Conservation (phyloP, 2,888 invertebrate species). For the Blera fallax region DNA sequence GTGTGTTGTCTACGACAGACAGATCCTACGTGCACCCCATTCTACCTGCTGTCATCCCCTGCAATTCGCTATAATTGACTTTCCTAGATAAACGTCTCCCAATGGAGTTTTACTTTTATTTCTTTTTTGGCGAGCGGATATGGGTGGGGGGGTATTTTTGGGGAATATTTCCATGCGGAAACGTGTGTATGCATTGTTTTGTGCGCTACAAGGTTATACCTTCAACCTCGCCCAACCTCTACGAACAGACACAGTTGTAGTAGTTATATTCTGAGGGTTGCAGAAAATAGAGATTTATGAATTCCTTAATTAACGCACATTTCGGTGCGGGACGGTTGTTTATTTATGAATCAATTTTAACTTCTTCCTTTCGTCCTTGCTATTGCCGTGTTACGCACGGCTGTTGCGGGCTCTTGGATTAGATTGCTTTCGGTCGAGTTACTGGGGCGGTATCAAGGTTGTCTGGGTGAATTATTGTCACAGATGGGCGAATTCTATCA, state of each 20-base stretch:
- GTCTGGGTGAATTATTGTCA: conserved; percentile 12
- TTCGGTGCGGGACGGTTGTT: conserved; percentile 8
- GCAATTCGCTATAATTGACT: conserved; percentile 51
- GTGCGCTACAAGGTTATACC: conserved; percentile 18
- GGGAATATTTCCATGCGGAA: conserved; percentile 11
- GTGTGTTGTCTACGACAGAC: neutral
- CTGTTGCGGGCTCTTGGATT: neutral
- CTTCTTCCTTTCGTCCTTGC: neutral
- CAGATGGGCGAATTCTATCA: conserved; percentile 1
- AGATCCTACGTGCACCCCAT: conserved; percentile 1
- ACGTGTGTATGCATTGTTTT: conserved; percentile 32
- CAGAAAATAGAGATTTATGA: conserved; percentile 63
- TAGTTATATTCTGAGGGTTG: conserved; percentile 38
- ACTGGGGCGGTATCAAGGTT: neutral
- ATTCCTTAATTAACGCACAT: conserved; percentile 64
- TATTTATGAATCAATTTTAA: conserved; percentile 62
- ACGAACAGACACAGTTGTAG: conserved; percentile 8
- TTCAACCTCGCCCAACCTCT: neutral
- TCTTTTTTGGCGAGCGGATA: too few species aligned
- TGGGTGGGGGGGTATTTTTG: neutral
- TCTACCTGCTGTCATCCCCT: conserved; percentile 9
- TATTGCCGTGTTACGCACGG: neutral
- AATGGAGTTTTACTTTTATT: conserved; percentile 1
- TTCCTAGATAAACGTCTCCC: conserved; percentile 35
- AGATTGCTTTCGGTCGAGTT: neutral